phyloP scores from a whole-genome alignment of 1,140 invertebrate species.

The Chrysomallon squamiferum region DNA sequence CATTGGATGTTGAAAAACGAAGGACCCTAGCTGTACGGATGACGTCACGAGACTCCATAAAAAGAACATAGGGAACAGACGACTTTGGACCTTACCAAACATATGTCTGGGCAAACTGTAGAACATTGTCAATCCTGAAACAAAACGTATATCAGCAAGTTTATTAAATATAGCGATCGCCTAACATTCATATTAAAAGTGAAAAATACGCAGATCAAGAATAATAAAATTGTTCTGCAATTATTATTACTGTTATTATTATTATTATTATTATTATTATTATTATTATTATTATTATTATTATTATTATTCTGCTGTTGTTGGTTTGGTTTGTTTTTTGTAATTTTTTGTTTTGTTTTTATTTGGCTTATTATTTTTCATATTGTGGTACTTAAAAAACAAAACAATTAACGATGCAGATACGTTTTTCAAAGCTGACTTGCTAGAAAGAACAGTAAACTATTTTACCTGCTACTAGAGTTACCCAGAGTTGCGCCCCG shows the following conservation, averaged over 20 bases:
- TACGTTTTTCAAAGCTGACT: too few relatives aligned
- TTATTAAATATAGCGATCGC: background rate
- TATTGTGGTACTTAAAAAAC: too few relatives aligned
- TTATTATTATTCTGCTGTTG: background rate
- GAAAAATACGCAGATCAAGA: background rate
- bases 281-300: background rate
- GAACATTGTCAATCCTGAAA: slow-evolving; percentile 28
- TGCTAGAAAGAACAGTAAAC: background rate
- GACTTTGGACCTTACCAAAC: slow-evolving; percentile 20
- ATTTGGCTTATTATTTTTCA: too few relatives aligned
- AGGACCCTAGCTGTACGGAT: slow-evolving; percentile 19
- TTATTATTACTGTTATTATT: background rate
- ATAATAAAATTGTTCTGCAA: background rate
- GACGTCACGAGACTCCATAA: slow-evolving; percentile 30
- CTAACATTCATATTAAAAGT: background rate
- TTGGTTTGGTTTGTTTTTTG: background rate
- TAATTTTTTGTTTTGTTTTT: background rate
- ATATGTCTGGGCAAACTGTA: slow-evolving; percentile 26
- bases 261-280: background rate
- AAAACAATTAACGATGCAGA: too few relatives aligned
- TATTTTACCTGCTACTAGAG: slow-evolving; percentile 25
- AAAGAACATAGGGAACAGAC: slow-evolving; percentile 35
- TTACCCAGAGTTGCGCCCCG: slow-evolving; percentile 32
- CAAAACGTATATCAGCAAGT: background rate
- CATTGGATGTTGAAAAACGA: slow-evolving; percentile 13